Evolutionary conservation across 1,140 invertebrate species (phyloP), one percentile per base, ranked within the genome.

Genomic region (Papilio helenus): DNA sequence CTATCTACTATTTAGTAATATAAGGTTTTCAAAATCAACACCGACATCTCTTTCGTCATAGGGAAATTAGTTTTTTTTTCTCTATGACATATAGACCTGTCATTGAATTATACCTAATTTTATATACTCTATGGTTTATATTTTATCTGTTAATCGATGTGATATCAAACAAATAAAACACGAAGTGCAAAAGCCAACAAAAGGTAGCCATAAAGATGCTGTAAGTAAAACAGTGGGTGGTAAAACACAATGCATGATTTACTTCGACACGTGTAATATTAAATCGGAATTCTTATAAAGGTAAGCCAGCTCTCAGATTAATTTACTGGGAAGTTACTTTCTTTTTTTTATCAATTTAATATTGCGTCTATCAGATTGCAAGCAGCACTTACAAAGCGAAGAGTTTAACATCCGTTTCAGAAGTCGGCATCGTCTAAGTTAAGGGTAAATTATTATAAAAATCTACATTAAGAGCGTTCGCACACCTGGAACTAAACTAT

Each of bases 181-280:
- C 12, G 10, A 61, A 61, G 9, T 61, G 58, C 8, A 61, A 61
- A 61, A 61, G 46, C 51, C n/a, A 39, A 34, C 74, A 55, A 16
- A 76, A 76, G 29, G 74, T 76, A 76, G 74, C 74, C 51, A 55
- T 76, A 34, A 76, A 76, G 72, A 73, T 73, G n/a, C n/a, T n/a
- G 34, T 42, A 73, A 76, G 46, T 76, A 29, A 76, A 76, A 76
- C 73, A 76, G 73, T 55, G 73, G 73, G 73, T 34, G 73, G 73
- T 76, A 76, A 76, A 76, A 76, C 72, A 61, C 51, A 51, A 44
- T 76, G 29, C 20, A 10, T 58, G 74, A 76, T 76, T 76, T 76
- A 34, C 49, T 26, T 20, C 49, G 74, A 58, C 23, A 58, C 51
- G 74, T 76, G 51, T 76, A 20, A 76, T 58, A 76, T 76, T 26